phyloP scores from a whole-genome alignment of 2,797 vertebrate species.

The Lepilemur septentrionalis region DNA sequence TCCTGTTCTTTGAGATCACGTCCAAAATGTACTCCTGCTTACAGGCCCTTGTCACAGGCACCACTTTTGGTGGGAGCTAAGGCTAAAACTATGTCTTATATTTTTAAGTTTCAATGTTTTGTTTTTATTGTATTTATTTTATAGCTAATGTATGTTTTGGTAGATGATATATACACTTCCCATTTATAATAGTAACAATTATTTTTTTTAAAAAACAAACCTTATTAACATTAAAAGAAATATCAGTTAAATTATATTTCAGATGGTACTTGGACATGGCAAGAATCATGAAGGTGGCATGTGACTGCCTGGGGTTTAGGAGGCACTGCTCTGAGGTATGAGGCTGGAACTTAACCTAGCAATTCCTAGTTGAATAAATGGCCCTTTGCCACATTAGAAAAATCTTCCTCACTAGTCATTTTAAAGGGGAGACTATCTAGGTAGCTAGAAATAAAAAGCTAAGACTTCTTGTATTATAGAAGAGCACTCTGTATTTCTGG shows the following conservation, averaged over 20 bases:
- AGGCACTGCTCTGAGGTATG: not conserved
- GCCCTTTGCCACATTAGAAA: not conserved
- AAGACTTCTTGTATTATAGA: not conserved
- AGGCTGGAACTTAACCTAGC: not conserved
- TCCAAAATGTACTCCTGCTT: not conserved
- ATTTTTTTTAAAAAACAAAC: not conserved
- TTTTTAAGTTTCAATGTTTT: not conserved
- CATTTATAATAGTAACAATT: not conserved
- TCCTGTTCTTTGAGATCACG: not conserved
- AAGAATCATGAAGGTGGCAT: not conserved
- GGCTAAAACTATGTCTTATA: not conserved
- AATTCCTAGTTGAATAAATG: not conserved
- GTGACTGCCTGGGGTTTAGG: not conserved
- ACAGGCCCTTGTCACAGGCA: not conserved
- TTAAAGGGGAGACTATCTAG: not conserved
- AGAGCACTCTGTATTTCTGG: not conserved
- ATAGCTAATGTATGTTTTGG: not conserved
- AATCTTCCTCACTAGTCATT: not conserved
- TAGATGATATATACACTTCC: not conserved
- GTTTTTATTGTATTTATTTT: not conserved
- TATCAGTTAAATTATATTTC: not conserved
- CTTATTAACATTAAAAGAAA: not conserved
- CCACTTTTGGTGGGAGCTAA: not conserved
- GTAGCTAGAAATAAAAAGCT: not conserved
- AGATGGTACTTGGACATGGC: not conserved